Conservation (phyloP, 2,797 vertebrate species). For the Vireo griseus region DNA sequence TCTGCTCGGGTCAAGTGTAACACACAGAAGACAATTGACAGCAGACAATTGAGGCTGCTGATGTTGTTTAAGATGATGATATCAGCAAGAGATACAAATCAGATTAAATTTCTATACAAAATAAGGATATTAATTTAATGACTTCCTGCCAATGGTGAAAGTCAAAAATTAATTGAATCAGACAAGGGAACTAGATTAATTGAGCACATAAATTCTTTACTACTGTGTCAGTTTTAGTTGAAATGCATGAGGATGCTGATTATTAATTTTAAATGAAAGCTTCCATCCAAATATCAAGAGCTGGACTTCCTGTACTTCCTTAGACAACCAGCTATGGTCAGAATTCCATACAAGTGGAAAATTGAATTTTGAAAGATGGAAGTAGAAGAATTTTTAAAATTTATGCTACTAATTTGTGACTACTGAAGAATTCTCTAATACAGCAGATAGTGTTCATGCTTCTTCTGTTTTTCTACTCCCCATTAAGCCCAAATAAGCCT, state of each 20-base stretch:
- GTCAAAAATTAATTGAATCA: not conserved
- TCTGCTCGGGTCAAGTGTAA: fast-evolving
- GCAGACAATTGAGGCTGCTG: not conserved
- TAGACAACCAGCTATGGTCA: not conserved
- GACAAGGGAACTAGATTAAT: not conserved
- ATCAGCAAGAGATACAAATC: not conserved
- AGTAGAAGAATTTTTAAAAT: not conserved
- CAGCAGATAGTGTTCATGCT: not conserved
- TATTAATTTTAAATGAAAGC: not conserved
- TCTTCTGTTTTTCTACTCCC: not conserved
- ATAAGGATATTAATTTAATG: not conserved
- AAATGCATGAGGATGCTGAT: not conserved
- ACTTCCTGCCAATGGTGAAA: not conserved
- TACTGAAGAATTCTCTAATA: not conserved
- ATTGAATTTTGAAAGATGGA: not conserved
- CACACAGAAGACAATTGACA: not conserved
- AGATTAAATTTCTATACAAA: not conserved
- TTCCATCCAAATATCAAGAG: not conserved
- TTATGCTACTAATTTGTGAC: not conserved
- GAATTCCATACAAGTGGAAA: not conserved
- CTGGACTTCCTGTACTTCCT: not conserved
- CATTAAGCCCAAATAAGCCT: not conserved
- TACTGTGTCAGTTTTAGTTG: not conserved
- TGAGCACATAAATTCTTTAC: not conserved
- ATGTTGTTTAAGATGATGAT: not conserved